Evolutionary conservation across 2,113 vertebrate genomes (phyloP).

Genomic region (Zosterops pallidus): DNA sequence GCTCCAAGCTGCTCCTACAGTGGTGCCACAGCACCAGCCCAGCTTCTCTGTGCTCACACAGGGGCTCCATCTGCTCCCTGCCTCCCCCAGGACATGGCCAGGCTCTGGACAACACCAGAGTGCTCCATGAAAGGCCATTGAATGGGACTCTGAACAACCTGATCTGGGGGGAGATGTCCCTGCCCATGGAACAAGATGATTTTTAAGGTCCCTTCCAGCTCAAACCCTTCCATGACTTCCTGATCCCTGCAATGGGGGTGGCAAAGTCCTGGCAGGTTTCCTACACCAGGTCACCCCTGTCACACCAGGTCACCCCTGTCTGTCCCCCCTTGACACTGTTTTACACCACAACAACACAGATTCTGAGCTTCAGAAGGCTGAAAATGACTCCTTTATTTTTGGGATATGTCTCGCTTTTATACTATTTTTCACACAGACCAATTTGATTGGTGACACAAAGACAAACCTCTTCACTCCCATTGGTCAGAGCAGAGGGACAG

Average conservation of each 20-base stretch:
- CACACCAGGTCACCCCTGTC: not conserved
- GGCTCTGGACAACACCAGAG: not conserved
- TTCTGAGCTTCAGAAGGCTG: no score
- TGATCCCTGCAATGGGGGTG: rapidly evolving
- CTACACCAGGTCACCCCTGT: rapidly evolving
- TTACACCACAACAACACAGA: no score
- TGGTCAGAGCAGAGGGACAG: no score
- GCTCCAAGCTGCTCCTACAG: not conserved
- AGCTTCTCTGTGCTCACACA: not conserved
- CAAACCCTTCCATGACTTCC: not conserved
- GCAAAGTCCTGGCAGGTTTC: rapidly evolving
- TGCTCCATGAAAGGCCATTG: not conserved
- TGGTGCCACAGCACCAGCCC: rapidly evolving
- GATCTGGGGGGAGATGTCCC: rapidly evolving
- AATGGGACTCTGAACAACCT: not conserved
- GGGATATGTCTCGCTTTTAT: no score
- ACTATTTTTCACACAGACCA: no score
- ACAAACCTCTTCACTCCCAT: no score
- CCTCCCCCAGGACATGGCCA: not conserved
- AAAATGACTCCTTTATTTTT: no score
- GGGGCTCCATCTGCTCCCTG: not conserved
- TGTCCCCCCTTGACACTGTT: not conserved
- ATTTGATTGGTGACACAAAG: no score
- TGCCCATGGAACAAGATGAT: not conserved
- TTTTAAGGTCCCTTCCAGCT: not conserved